Conservation (phyloP, 2,797 vertebrate species). For the Mormyrops boulengeri region DNA sequence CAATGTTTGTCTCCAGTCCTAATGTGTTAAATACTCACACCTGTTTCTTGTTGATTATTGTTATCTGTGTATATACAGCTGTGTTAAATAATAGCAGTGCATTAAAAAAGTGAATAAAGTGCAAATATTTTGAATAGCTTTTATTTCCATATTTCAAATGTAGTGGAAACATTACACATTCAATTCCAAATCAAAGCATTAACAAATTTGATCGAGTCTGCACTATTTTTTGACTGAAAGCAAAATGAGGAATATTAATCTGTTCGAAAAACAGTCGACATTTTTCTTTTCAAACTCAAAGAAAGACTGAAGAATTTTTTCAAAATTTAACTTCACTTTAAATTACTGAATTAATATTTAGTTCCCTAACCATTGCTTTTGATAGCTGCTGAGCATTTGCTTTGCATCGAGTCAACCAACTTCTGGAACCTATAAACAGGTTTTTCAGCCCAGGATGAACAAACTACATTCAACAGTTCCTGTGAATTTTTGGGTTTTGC, state of each 20-base stretch:
- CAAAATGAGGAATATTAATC: not conserved
- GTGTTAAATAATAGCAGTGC: not conserved
- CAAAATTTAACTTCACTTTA: not conserved
- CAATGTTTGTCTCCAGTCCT: not conserved
- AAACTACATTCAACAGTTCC: not conserved
- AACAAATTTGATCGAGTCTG: not conserved
- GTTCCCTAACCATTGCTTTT: not conserved
- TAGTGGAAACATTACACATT: not conserved
- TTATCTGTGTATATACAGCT: not conserved
- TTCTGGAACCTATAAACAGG: constrained; percentile 21
- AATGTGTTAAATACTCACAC: not conserved
- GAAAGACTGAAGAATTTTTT: not conserved
- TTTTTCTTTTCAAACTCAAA: not conserved
- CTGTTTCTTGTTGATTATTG: not conserved
- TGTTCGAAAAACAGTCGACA: not conserved
- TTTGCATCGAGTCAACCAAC: constrained; percentile 4
- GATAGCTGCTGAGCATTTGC: not conserved
- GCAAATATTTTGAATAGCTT: not conserved
- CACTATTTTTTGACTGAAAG: not conserved
- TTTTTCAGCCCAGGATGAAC: constrained; percentile 21
- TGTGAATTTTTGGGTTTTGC: constrained; percentile 21
- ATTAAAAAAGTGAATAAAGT: not conserved
- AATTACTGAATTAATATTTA: not conserved
- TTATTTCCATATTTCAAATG: not conserved
- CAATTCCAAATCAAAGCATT: not conserved